Evolutionary conservation across 2,888 invertebrate genomes (phyloP), one percentile per base, ranked within the genome.

Genomic region (Pilophorus perplexus): DNA sequence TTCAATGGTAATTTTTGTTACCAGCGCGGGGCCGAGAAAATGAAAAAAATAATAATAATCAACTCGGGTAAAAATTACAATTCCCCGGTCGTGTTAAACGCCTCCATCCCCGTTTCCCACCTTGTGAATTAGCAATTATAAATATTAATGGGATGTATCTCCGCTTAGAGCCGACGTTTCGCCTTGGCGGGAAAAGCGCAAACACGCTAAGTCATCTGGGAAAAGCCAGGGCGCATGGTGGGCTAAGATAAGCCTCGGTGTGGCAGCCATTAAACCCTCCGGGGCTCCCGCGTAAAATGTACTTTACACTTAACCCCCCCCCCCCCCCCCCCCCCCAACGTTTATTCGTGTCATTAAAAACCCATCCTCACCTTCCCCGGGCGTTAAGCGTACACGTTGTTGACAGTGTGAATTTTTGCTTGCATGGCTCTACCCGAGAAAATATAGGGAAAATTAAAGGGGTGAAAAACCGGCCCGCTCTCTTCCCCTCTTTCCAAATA

Each of bases 201-300:
- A 59, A 59, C 59, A 59, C 42, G 59, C 59, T 42, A 59, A 59
- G 59, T 59, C 59, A 59, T 42, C n/a, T n/a, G n/a, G n/a, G n/a
- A n/a, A n/a, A n/a, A n/a, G n/a, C 23, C 52, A 25, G 27, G 25
- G 40, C 42, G 59, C 59, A 59, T 59, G 59, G 59, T 42, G n/a
- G 8, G 40, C 25, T 18, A 59, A 59, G 59, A 59, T 59, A 59
- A 59, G 59, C 40, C 37, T 22, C 20, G 59, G 37, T 23, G 38
- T n/a, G n/a, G n/a, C n/a, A n/a, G n/a, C n/a, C n/a, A n/a, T n/a
- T n/a, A n/a, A n/a, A n/a, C n/a, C n/a, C n/a, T n/a, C n/a, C n/a
- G n/a, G n/a, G n/a, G n/a, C n/a, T n/a, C n/a, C n/a, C n/a, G n/a
- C n/a, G n/a, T n/a, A n/a, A n/a, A n/a, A n/a, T n/a, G n/a, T n/a